These are phyloP conservation scores for Stichodactyla helianthus DNA, from an alignment of 64 coral and sea anemone species.

Conservation along the genomic window DNA sequence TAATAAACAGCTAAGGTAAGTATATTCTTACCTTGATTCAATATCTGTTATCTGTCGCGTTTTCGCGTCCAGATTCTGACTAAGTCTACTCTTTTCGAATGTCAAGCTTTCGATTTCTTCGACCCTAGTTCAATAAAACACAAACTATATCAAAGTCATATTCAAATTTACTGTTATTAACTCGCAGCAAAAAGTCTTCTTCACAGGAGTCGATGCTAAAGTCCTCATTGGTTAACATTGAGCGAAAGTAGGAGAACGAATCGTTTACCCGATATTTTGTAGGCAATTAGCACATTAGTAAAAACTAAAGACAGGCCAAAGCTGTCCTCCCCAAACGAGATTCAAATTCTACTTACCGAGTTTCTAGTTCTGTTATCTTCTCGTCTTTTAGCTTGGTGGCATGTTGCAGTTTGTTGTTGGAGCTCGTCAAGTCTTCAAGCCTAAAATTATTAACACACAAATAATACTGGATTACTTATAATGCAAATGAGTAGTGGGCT, in stretches of 20 bases:
- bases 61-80: slow-evolving; percentile 73
- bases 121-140: slow-evolving; percentile 32
- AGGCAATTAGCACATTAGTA: too few species aligned
- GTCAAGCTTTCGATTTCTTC: slow-evolving; percentile 60
- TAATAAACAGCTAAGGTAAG: not conserved
- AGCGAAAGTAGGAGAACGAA: too few species aligned
- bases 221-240: too few species aligned
- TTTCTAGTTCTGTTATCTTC: slow-evolving; percentile 71
- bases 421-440: slow-evolving; percentile 63
- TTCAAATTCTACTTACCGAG: slow-evolving; percentile 39
- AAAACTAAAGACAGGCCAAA: too few species aligned
- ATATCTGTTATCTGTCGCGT: slow-evolving; percentile 62
- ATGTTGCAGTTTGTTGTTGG: slow-evolving; percentile 78
- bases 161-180: too few species aligned
- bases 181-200: too few species aligned
- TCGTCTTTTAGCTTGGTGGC: slow-evolving; percentile 72
- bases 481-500: too few species aligned
- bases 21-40: slow-evolving; percentile 47
- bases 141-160: not conserved
- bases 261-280: too few species aligned
- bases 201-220: too few species aligned
- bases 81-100: slow-evolving; percentile 64
- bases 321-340: not conserved
- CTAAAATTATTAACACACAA: slow-evolving; percentile 12
- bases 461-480: not conserved